Conservation (phyloP, 2,888 invertebrate genomes). For the Meteorus colon region DNA sequence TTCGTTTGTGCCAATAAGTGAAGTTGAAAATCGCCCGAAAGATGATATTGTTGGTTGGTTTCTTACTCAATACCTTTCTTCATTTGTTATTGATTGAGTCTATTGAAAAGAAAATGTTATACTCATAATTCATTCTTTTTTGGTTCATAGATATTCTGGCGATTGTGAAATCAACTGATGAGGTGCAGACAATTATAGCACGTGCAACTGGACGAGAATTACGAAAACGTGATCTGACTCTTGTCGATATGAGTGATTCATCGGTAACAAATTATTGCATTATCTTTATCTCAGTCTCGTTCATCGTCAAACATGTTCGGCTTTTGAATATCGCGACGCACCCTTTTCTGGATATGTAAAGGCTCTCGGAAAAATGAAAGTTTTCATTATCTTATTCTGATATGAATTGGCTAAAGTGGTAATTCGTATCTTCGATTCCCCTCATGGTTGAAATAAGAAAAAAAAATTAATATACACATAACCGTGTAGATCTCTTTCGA, state of each 20-base stretch:
- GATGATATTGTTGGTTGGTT: constrained; percentile 83
- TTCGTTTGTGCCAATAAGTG: constrained; percentile 76
- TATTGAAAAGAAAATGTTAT: not conserved
- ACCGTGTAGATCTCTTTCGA: too few species aligned
- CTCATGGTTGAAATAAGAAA: too few species aligned
- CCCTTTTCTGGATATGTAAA: too few species aligned
- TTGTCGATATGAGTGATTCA: constrained; percentile 89
- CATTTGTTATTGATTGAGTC: not conserved
- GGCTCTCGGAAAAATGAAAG: too few species aligned
- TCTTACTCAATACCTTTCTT: not conserved
- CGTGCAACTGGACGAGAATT: constrained; percentile 86
- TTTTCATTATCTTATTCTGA: too few species aligned
- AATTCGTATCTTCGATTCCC: too few species aligned
- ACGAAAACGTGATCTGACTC: constrained; percentile 88
- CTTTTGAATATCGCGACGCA: too few species aligned
- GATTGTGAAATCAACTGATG: constrained; percentile 84
- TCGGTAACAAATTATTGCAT: constrained; percentile 74
- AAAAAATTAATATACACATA: too few species aligned
- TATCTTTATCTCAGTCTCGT: too few species aligned
- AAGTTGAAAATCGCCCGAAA: constrained; percentile 80
- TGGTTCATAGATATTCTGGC: constrained; percentile 87
- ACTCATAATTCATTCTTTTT: too few species aligned
- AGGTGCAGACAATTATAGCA: constrained; percentile 83
- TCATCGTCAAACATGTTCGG: too few species aligned
- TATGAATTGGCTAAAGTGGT: too few species aligned